Evolutionary conservation across 2,888 invertebrate genomes (phyloP), one percentile per base, ranked within the genome.

Genomic region (Harpagoxenus sublaevis): DNA sequence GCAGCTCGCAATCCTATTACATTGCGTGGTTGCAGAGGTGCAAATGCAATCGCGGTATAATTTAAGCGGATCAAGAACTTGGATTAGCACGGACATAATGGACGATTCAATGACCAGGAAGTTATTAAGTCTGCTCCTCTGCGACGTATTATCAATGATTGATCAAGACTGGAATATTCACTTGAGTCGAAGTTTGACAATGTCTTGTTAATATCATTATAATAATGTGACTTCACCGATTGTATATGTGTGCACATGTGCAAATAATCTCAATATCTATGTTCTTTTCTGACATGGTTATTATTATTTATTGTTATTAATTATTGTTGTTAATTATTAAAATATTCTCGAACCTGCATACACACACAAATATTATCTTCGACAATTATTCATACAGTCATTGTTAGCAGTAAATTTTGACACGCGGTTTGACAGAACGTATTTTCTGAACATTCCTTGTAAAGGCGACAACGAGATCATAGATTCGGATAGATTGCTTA

Each of bases 21-120:
- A 60, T 60, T 48, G 60, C 60, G 71, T 12, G 60, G 57, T 60
- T 62, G 39, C 48, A 48, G 48, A 28, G 60, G 70, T 70, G 79
- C 57, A 79, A 79, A 70, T 60, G 70, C 71, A 81, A 81, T 70
- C 79, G 71, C 28, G 79, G 79, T 81, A 81, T 81, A 81, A 81
- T 81, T 81, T 60, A 81, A 81, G 79, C 60, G 71, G 79, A 81
- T 81, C 70, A 81, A 81, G 79, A 81, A 81, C 71, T 71, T 81
- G 79, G 71, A 81, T 81, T 81, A 81, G 71, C 70, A 60, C 35
- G 28, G 71, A 71, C 60, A 62, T 81, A 23, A 81, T 71, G 71
- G 39, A 81, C 79, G 71, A 81, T 71, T 81, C 71, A 48, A 70
- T 81, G 79, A 71, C 71, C 79, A 51, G 79, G 70, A 81, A 70